Evolutionary conservation across 2,888 invertebrate species (phyloP).

Genomic region (Cynaeus angustus): DNA sequence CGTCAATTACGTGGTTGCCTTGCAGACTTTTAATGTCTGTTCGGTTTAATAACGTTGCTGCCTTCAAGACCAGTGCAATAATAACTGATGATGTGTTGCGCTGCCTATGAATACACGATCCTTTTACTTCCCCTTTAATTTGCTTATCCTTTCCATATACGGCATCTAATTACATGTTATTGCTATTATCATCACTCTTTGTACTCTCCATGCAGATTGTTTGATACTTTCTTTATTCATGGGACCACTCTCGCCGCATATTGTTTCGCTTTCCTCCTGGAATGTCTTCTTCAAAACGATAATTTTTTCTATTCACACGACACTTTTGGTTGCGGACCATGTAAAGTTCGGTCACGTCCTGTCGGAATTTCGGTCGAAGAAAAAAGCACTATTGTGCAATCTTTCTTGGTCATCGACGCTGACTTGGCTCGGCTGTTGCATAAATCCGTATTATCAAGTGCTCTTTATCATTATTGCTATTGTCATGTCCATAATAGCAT

Average conservation of each 20-base stretch:
- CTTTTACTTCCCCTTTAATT: constrained; percentile 57
- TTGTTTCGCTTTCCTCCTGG: too few species aligned
- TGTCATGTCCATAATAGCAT: constrained; percentile 50
- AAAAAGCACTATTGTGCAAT: constrained; percentile 33
- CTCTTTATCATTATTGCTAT: constrained; percentile 50
- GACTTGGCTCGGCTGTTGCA: constrained; percentile 34
- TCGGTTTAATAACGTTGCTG: constrained; percentile 52
- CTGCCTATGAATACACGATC: constrained; percentile 52
- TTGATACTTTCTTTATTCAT: constrained; percentile 35
- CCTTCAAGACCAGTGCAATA: constrained; percentile 51
- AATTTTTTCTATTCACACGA: too few species aligned
- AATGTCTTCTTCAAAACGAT: too few species aligned
- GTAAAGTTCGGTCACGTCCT: constrained; percentile 15
- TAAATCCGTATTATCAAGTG: constrained; percentile 49
- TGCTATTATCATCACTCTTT: constrained; percentile 55
- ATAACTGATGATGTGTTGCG: constrained; percentile 55
- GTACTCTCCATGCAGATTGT: constrained; percentile 51
- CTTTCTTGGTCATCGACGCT: constrained; percentile 49
- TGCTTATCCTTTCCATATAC: constrained; percentile 55
- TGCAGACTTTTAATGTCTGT: constrained; percentile 51
- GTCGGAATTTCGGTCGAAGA: constrained; percentile 26
- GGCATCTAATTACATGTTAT: constrained; percentile 58
- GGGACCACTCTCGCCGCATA: constrained; percentile 18
- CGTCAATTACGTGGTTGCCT: constrained; percentile 54
- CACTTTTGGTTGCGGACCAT: too few species aligned